Percentiles rank a stretch among this genome's conserved stretches.
phyloP scores from a whole-genome alignment of 2,797 vertebrate genomes.

The Epinephelus malabaricus region DNA sequence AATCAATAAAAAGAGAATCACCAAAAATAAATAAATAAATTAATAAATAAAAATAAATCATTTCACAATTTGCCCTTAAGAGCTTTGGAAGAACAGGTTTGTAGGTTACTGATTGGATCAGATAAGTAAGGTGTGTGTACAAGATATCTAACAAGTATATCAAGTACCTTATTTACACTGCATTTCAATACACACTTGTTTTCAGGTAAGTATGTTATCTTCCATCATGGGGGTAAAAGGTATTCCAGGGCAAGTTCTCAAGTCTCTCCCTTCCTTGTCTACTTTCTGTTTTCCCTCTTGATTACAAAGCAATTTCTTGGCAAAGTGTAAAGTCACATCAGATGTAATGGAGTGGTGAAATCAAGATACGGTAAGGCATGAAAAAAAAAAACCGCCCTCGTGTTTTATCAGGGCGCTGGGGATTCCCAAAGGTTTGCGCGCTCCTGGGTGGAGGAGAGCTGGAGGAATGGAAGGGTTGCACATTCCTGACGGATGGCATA shows the following conservation, averaged over 20 bases:
- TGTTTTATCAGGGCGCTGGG: slow-evolving; percentile 48
- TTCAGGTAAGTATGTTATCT: neutral
- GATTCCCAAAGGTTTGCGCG: slow-evolving; percentile 68
- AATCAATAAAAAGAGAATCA: no score
- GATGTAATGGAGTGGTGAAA: neutral
- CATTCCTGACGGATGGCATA: slow-evolving; percentile 86
- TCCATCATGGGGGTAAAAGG: neutral
- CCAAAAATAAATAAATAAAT: no score
- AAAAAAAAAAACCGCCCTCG: neutral
- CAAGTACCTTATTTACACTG: neutral
- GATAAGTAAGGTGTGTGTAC: slow-evolving; percentile 11
- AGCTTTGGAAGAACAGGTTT: neutral
- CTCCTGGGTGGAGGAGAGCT: slow-evolving; percentile 68
- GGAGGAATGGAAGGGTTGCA: slow-evolving; percentile 71
- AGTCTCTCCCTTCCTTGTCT: neutral
- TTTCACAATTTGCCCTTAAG: neutral
- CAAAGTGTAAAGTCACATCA: neutral
- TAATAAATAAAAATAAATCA: neutral
- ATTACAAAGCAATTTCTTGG: neutral
- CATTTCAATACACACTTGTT: neutral
- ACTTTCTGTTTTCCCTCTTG: neutral
- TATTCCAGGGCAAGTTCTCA: neutral
- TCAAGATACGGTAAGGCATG: neutral
- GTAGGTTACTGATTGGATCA: neutral
- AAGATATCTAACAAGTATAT: neutral